Evolutionary conservation across 2,113 vertebrate genomes (phyloP), one percentile per base, ranked within the genome.

Genomic region (Seriola rivoliana): DNA sequence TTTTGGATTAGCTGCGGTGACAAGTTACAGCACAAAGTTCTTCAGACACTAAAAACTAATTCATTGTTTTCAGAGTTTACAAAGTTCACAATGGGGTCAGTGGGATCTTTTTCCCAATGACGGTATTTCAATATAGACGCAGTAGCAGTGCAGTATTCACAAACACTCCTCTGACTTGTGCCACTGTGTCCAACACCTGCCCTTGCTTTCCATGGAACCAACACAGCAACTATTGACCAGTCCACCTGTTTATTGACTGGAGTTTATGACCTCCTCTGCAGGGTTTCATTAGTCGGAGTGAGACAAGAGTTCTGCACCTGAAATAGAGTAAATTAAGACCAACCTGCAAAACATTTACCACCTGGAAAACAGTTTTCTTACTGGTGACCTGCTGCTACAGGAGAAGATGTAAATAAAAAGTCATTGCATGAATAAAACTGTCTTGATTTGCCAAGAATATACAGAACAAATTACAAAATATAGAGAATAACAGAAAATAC

Each of bases 271-370:
- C 75, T 82, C 42, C 40, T 82, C 54, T 70, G 64, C 78, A 76
- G 55, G 71, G 58, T 83, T 76, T 82, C 69, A 70, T 82, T 81
- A 80, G 63, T 3, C 65, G 64, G 65, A 78, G 50, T 52, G 34
- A 71, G 40, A 38, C 8, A 8, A 46, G 55, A 46, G 29, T 40
- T 54, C 38, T n/a, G 42, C 7, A 2, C 9, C 44, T 84, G 12
- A 78, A 8, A 48, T 14, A 46, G 60, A 64, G 62, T 66, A 67
- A 79, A 82, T 85, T 75, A 69, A 62, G 25, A 64, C 40, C 21
- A 16, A 67, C 38, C 34, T 42, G 57, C 25, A 69, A 79, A 79
- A 78, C 34, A 66, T 46, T 13, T 21, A 25, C 44, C 52, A 44
- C 23, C n/a, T 40, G 65, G n/a, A 67, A 68, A 83, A 73, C 6